Conservation (phyloP, 2,113 vertebrate genomes). For the Athene noctua region DNA sequence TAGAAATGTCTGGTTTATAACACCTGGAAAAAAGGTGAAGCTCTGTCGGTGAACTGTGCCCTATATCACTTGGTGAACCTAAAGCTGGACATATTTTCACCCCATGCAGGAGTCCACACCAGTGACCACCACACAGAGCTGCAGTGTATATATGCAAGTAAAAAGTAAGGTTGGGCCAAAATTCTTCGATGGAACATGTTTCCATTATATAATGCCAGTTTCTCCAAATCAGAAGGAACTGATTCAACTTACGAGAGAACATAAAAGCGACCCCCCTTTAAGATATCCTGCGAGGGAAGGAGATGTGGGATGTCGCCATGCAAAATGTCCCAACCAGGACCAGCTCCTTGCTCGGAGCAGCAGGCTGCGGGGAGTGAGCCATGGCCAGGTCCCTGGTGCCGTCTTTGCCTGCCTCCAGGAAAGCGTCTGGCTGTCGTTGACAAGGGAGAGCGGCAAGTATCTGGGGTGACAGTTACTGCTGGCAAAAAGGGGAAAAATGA, state of each 20-base stretch:
- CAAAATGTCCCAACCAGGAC: fast-evolving
- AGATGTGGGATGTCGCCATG: neutral
- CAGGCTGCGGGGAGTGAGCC: fast-evolving
- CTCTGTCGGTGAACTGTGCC: neutral
- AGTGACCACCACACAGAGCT: neutral
- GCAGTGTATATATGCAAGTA: neutral
- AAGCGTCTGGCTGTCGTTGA: neutral
- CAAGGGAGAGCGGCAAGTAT: neutral
- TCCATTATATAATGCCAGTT: neutral
- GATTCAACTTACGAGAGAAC: neutral
- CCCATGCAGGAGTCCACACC: neutral
- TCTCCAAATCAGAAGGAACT: neutral
- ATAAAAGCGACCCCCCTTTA: neutral
- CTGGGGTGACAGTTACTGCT: neutral
- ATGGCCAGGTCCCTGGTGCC: neutral
- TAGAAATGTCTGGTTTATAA: neutral
- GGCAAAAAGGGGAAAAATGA: neutral
- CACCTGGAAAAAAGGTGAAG: neutral
- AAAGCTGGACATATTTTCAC: neutral
- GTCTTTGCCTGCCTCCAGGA: neutral
- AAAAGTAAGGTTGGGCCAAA: neutral
- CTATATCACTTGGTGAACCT: neutral
- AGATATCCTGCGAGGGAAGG: neutral
- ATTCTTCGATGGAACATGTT: fast-evolving
- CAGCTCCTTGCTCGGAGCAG: neutral